phyloP scores from a whole-genome alignment of 2,888 invertebrate species.

The Lithophane semibrunnea region DNA sequence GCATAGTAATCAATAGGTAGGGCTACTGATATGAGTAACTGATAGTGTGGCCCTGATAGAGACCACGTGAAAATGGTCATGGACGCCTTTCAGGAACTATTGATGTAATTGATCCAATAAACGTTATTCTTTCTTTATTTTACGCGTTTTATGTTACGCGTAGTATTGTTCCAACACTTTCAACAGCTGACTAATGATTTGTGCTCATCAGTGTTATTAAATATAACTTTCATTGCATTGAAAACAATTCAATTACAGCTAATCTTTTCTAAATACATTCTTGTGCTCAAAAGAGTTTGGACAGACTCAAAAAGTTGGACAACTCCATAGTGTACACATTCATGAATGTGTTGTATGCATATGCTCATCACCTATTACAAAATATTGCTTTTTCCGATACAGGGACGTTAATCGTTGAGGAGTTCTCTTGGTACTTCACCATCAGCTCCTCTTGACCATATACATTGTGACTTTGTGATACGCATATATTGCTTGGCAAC shows the following conservation, averaged over 20 bases:
- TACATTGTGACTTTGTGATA: no score
- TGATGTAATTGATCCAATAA: slow-evolving; percentile 11
- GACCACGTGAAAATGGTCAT: background rate
- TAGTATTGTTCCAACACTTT: slow-evolving; percentile 1
- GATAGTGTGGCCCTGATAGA: slow-evolving; percentile 23
- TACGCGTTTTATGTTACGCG: background rate
- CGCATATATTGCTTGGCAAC: no score
- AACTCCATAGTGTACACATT: slow-evolving; percentile 22
- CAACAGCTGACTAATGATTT: background rate
- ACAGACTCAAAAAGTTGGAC: slow-evolving; percentile 16
- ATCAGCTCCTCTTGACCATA: no score
- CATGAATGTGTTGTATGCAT: slow-evolving; percentile 12
- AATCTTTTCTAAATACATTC: slow-evolving; percentile 14
- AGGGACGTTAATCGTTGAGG: no score
- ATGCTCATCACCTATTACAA: no score
- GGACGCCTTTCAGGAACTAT: background rate
- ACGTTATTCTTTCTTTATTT: background rate
- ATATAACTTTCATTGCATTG: background rate
- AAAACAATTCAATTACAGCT: slow-evolving; percentile 9
- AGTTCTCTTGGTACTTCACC: no score
- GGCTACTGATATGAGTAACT: slow-evolving; percentile 2
- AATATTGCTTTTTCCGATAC: no score
- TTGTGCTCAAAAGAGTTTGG: slow-evolving; percentile 5
- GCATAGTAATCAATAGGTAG: slow-evolving; percentile 16
- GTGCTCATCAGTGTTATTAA: background rate